A percentile compares a stretch with the other conserved stretches of the same genome.
Evolutionary conservation across 2,113 vertebrate species (phyloP).

Genomic region (Tiliqua scincoides): DNA sequence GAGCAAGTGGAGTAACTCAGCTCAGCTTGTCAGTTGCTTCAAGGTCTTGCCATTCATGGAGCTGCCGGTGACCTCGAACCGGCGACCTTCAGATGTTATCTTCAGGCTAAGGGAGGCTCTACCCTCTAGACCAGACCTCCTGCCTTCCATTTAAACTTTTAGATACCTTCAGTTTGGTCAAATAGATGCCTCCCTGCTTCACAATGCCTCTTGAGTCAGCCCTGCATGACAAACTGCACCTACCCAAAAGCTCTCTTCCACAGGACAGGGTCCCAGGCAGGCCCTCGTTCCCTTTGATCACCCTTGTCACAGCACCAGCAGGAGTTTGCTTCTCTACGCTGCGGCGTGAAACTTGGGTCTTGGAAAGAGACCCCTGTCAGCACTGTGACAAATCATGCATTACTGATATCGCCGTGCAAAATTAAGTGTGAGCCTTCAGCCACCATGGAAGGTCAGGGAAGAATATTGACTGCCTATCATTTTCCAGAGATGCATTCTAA

Average conservation of each 20-base stretch:
- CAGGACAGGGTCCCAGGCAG: not conserved
- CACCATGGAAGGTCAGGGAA: not conserved
- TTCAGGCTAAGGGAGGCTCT: no score
- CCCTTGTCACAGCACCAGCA: not conserved
- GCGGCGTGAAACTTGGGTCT: not conserved
- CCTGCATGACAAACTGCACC: not conserved
- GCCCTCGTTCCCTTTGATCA: no score
- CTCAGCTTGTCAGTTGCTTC: no score
- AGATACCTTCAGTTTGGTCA: no score
- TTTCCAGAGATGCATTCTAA: not conserved
- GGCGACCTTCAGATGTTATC: no score
- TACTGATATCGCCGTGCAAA: accelerated
- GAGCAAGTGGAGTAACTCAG: no score
- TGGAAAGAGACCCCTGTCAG: not conserved
- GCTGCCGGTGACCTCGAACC: no score
- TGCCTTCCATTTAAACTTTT: no score
- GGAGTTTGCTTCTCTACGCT: not conserved
- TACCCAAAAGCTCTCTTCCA: not conserved
- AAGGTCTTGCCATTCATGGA: no score
- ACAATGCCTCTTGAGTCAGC: not conserved
- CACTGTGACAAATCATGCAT: not conserved
- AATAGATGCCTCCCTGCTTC: no score
- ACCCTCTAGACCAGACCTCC: no score
- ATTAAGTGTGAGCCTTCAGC: not conserved
- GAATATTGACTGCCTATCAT: accelerated